Evolutionary conservation across 2,797 vertebrate species (phyloP).

Genomic region (Mycteria americana): DNA sequence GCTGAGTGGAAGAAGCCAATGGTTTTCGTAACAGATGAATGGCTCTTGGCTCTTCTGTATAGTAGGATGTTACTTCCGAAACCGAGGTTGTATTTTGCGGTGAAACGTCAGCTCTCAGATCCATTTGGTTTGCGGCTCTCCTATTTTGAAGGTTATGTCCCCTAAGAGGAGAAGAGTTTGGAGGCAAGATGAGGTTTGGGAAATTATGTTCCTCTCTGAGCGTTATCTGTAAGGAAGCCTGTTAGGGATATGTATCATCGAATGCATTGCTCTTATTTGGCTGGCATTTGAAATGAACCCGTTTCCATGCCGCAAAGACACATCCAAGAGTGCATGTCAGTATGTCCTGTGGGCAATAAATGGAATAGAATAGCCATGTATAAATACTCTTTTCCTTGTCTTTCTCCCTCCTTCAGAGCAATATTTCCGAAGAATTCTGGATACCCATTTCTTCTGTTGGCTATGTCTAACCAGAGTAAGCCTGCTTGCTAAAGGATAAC

Average conservation of each 20-base stretch:
- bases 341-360: background rate
- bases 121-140: background rate
- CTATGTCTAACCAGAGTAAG: background rate
- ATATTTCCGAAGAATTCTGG: background rate
- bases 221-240: background rate
- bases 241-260: background rate
- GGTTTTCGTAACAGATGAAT: background rate
- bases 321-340: background rate
- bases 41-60: background rate
- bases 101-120: background rate
- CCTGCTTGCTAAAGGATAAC: background rate
- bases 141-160: background rate
- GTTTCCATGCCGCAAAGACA: background rate
- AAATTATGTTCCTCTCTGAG: background rate
- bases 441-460: background rate
- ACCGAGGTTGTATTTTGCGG: background rate
- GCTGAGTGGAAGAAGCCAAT: background rate
- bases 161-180: background rate
- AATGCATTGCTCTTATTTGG: background rate
- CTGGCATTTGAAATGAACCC: background rate
- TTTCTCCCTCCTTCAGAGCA: background rate
- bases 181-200: background rate
- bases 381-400: background rate
- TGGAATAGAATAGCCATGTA: background rate
- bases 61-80: background rate